These are phyloP conservation scores for Notarius lentiginosus DNA, from an alignment of 2,113 vertebrate genomes.

Conservation along the genomic window DNA sequence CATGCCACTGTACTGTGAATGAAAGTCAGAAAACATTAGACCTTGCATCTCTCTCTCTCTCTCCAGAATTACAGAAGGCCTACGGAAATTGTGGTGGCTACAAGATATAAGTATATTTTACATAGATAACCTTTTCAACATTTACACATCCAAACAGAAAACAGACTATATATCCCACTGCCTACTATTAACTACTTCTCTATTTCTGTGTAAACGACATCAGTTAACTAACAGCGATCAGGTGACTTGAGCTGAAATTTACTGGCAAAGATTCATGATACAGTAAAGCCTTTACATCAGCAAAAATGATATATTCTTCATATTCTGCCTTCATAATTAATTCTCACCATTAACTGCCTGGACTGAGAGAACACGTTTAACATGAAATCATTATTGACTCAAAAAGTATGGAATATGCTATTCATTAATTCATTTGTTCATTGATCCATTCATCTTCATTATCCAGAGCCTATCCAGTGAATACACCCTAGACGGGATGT, in stretches of 20 bases:
- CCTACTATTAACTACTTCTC: too few species aligned
- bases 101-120: too few species aligned
- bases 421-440: neutral
- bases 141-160: too few species aligned
- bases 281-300: neutral
- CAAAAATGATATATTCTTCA: neutral
- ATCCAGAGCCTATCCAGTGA: neutral
- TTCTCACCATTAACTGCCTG: neutral
- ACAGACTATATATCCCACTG: too few species aligned
- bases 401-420: neutral
- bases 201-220: too few species aligned
- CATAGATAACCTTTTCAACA: too few species aligned
- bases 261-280: too few species aligned
- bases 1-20: too few species aligned
- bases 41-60: neutral
- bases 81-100: too few species aligned
- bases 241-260: too few species aligned
- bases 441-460: neutral
- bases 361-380: neutral
- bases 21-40: neutral
- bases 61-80: neutral
- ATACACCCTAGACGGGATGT: neutral
- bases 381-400: neutral
- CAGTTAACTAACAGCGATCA: too few species aligned
- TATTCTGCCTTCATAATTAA: neutral